These are phyloP conservation scores for Anhinga anhinga DNA, from an alignment of 2,113 vertebrate genomes.

Conservation along the genomic window DNA sequence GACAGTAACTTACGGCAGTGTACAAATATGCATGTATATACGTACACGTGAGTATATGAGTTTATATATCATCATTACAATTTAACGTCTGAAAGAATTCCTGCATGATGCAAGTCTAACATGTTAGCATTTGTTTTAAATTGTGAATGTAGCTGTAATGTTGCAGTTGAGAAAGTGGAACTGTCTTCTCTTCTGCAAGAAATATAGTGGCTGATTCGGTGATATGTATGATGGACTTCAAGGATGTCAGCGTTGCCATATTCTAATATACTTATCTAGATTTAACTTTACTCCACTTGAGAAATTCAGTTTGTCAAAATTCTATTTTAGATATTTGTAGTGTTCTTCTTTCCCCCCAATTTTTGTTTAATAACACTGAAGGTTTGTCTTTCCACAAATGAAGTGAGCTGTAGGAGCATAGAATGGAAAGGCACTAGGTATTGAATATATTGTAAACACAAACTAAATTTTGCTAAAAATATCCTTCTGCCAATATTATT, in stretches of 20 bases:
- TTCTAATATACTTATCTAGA: not conserved
- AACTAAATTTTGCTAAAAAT: not conserved
- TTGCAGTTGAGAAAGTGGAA: not conserved
- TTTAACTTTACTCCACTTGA: not conserved
- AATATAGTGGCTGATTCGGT: not conserved
- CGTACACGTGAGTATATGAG: accelerated
- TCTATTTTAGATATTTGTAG: not conserved
- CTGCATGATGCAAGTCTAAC: not conserved
- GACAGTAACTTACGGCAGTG: not conserved
- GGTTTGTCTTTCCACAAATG: not conserved
- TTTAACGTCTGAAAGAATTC: not conserved
- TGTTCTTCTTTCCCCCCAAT: not conserved
- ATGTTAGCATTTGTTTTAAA: not conserved
- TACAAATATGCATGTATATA: not conserved
- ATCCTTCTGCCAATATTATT: not conserved
- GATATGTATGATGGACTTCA: not conserved
- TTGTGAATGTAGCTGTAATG: not conserved
- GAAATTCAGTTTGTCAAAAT: not conserved
- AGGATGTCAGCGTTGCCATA: not conserved
- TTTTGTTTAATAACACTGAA: not conserved
- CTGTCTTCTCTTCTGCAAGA: not conserved
- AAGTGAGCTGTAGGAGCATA: not conserved
- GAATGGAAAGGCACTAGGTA: not conserved
- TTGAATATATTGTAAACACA: not conserved
- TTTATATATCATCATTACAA: not conserved